These are phyloP conservation scores for Cryptotermes secundus DNA, from an alignment of 1,140 invertebrate species.

Conservation along the genomic window DNA sequence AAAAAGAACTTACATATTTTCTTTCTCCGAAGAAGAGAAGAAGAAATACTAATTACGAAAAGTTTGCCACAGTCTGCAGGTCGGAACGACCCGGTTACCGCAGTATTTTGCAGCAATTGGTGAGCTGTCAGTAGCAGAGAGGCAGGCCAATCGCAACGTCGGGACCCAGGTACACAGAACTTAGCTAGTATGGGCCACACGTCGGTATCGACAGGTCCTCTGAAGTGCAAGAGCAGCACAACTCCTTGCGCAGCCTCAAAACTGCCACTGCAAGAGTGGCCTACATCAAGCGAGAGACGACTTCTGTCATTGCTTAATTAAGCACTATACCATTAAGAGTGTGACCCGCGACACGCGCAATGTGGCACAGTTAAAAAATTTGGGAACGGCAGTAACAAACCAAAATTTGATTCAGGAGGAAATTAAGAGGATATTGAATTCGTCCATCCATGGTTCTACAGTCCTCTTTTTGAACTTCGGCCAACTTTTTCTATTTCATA, in stretches of 20 bases:
- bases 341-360: no score
- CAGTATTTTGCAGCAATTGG: background rate
- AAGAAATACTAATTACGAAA: background rate
- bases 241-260: background rate
- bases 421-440: no score
- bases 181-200: background rate
- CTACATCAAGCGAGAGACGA: no score
- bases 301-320: no score
- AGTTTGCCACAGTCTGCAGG: background rate
- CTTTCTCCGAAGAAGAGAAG: background rate
- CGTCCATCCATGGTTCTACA: no score
- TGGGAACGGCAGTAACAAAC: no score
- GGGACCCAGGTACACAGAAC: background rate
- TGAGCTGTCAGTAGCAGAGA: slow-evolving; percentile 10
- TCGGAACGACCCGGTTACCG: background rate
- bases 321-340: no score
- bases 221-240: background rate
- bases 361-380: no score
- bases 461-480: no score
- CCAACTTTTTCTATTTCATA: no score
- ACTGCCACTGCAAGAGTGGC: no score
- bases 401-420: no score
- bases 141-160: background rate
- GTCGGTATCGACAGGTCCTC: background rate
- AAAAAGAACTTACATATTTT: background rate